A percentile compares a stretch with the other conserved stretches of the same genome.
Evolutionary conservation across 1,140 invertebrate species (phyloP).

Genomic region (Zaprionus inermis): DNA sequence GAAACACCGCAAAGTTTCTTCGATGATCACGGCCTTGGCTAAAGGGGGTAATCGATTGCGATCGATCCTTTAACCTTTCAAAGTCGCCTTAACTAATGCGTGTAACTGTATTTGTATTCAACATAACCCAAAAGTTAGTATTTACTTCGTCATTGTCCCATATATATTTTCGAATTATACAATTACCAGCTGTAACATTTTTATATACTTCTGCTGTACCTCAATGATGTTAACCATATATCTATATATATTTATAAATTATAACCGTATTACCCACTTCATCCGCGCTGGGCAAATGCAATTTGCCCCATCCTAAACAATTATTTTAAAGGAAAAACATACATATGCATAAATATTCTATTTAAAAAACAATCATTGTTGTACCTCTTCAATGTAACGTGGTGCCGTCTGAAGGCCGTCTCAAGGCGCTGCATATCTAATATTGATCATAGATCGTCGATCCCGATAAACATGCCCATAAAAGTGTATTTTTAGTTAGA

Average conservation of each 20-base stretch:
- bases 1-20: slow-evolving; percentile 99
- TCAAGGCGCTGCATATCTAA: slow-evolving; percentile 14
- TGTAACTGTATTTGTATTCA: slow-evolving; percentile 54
- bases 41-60: slow-evolving; percentile 75
- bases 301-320: slow-evolving; percentile 25
- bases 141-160: slow-evolving; percentile 47
- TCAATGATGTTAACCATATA: slow-evolving; percentile 53
- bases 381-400: slow-evolving; percentile 25
- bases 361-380: slow-evolving; percentile 26
- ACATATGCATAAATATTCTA: slow-evolving; percentile 2
- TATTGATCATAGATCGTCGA: slow-evolving; percentile 10
- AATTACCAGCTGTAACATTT: slow-evolving; percentile 38
- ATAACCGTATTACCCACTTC: slow-evolving; percentile 16
- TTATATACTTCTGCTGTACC: slow-evolving; percentile 23
- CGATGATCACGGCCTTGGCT: slow-evolving; percentile 98
- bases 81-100: slow-evolving; percentile 76
- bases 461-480: slow-evolving; percentile 20
- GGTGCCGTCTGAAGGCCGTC: slow-evolving; percentile 34
- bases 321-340: background rate
- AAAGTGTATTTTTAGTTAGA: slow-evolving; percentile 10
- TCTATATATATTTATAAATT: slow-evolving; percentile 34
- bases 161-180: slow-evolving; percentile 39
- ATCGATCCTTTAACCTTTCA: slow-evolving; percentile 43
- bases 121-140: slow-evolving; percentile 55
- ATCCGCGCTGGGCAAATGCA: slow-evolving; percentile 23